Base-by-base conservation (phyloP, 2,888 invertebrate genomes). In the Andrena chrysosceles region DNA sequence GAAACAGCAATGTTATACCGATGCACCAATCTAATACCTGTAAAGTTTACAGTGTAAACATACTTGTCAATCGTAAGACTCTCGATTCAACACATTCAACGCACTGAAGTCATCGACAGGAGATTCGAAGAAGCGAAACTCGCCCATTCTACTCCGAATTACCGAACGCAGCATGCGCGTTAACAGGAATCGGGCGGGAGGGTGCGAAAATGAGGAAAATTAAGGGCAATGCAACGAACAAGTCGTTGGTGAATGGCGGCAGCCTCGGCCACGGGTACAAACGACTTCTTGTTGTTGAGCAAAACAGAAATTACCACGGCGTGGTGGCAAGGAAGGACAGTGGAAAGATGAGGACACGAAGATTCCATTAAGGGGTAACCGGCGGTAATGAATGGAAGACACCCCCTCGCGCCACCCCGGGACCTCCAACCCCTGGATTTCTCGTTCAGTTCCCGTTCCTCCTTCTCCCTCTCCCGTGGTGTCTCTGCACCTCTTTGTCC, bases 311-410 rank as follows among this genome's bases (percentile, higher is more conserved):
- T 92, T 90, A 90, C 88, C 84, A 86, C 86, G 89, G 89, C 85
- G 88, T 82, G 88, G 85, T 79, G 81, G 75, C 71, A 68, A 77
- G 83, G 83, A 70, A 87, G 89, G 89, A 89, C 91, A 87, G 87
- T 83, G 87, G 89, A 90, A 90, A 90, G 92, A 93, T 91, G 92
- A 92, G 90, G 91, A 93, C 93, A 92, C 91, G 92, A 91, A 92
- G 93, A 93, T 92, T 93, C 93, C 93, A 93, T 93, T 93, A 93
- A 91, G 92, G 91, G 85, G 91, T 91, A 92, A 92, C 91, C 88
- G 90, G 91, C 87, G 91, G 91, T 93, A 93, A 93, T 93, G 93
- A 93, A 93, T 93, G 93, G 90, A 93, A 92, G 91, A 91, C 90
- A 91, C 89, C 90, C 85, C 84, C 78, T 81, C 84, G 79, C 75